A percentile compares a stretch with the other conserved stretches of the same genome.
These are phyloP conservation scores for Thaumatotibia leucotreta DNA, from an alignment of 1,140 invertebrate genomes.

Conservation along the genomic window DNA sequence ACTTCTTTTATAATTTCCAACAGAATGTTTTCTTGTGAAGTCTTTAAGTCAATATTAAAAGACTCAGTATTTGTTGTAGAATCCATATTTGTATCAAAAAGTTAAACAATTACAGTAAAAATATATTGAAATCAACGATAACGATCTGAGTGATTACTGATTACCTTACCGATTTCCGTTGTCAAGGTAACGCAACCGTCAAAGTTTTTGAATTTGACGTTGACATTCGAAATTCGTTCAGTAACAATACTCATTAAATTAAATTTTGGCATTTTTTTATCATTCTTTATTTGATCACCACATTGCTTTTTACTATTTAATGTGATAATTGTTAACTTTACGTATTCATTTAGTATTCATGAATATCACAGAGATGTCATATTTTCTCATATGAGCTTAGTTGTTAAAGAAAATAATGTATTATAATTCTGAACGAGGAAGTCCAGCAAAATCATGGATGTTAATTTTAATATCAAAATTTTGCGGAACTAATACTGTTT, in stretches of 20 bases:
- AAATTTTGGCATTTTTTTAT: too few relatives aligned
- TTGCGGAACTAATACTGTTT: neutral
- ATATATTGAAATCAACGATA: conserved; percentile 14
- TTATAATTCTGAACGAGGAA: neutral
- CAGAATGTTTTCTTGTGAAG: conserved; percentile 47
- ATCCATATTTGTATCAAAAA: conserved; percentile 38
- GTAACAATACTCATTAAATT: too few relatives aligned
- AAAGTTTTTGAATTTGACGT: neutral
- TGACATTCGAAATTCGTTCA: too few relatives aligned
- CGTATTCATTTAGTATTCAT: too few relatives aligned
- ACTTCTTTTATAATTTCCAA: conserved; percentile 59
- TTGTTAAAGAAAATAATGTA: too few relatives aligned
- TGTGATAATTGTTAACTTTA: too few relatives aligned
- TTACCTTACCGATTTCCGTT: neutral
- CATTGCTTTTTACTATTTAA: too few relatives aligned
- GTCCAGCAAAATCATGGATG: neutral
- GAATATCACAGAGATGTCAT: too few relatives aligned
- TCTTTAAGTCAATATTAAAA: conserved; percentile 32
- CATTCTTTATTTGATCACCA: too few relatives aligned
- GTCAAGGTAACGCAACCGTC: neutral
- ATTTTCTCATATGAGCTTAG: too few relatives aligned
- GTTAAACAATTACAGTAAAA: neutral
- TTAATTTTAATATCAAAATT: neutral
- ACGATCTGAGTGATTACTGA: neutral
- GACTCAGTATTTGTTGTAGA: conserved; percentile 39